Base-by-base conservation (phyloP, 2,113 vertebrate species). In the Fregetta grallaria region DNA sequence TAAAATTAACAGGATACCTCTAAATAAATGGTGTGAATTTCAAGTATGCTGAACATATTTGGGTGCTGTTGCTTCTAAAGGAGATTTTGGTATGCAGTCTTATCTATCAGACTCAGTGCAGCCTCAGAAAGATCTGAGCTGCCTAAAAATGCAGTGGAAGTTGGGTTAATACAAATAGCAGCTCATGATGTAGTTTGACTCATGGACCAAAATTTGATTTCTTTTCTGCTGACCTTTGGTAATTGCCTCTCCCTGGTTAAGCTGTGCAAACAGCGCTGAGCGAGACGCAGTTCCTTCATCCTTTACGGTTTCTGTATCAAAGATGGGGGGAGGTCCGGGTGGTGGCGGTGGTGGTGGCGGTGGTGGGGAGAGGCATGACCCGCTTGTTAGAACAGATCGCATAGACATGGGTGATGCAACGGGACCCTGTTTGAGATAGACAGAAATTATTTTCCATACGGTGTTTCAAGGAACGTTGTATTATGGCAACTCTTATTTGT, bases 241-340 rank as follows among this genome's bases (percentile, higher is more conserved):
- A 78, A 99, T 99, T 18, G 98, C 98, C 97, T 98, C 99, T 95
- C 99, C 99, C 97, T 99, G 99, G 96, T 99, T 99, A 45, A 99
- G 99, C 95, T 99, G 98, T 42, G 99, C 98, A 74, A 99, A 99
- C 7, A 99, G 98, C 14, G 99, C 99, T 1, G 99, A 99, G 72
- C 99, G 99, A 62, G 98, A 92, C 3, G 98, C 96, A 2, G 95
- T 93, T 30, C 98, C 72, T 8, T 97, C 98, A 34, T 98, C 97
- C 95, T 97, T 98, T 4, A 83, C 21, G 3, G 95, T 77, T 53
- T 97, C 96, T 47, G 98, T 96, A 26, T 98, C 97, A 0, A 98
- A 98, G 85, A 98, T 96, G 26, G 99, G 99, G 25, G 99, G 98
- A 3, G 98, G 98, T 44, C 98, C 98, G 4, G 98, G 99, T 22